Evolutionary conservation across 2,113 vertebrate species (phyloP).

Genomic region (Limnothrissa miodon): DNA sequence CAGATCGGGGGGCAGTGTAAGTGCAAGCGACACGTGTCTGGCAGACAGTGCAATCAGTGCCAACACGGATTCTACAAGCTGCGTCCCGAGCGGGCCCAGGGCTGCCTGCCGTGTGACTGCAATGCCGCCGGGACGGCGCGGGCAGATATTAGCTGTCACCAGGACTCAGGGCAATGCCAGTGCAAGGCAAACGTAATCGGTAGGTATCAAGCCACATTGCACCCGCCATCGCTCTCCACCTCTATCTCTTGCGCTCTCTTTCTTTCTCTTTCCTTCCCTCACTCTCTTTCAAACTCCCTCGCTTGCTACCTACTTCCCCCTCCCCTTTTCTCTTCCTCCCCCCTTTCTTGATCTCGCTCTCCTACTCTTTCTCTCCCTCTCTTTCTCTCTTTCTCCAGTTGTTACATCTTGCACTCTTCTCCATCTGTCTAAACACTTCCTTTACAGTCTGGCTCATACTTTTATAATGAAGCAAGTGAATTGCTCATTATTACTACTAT

Average conservation of each 20-base stretch:
- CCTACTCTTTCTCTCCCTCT: no score
- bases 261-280: not conserved
- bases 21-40: slow-evolving; percentile 87
- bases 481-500: no score
- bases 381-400: no score
- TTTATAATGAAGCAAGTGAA: not conserved
- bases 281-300: not conserved
- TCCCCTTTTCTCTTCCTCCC: not conserved
- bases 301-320: not conserved
- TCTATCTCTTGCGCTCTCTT: slow-evolving; percentile 6
- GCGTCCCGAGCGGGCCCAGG: slow-evolving; percentile 73
- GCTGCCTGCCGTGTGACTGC: slow-evolving; percentile 87
- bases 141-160: slow-evolving; percentile 86
- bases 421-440: no score
- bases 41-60: slow-evolving; percentile 84
- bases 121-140: slow-evolving; percentile 78
- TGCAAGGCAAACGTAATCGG: slow-evolving; percentile 91
- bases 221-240: slow-evolving; percentile 30
- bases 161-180: slow-evolving; percentile 87
- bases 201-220: slow-evolving; percentile 66
- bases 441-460: not conserved
- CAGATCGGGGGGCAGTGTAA: slow-evolving; percentile 91
- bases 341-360: no score
- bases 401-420: no score
- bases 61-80: slow-evolving; percentile 87